Conservation (phyloP, 1,140 invertebrate genomes). For the Drosophila melanogaster region DNA sequence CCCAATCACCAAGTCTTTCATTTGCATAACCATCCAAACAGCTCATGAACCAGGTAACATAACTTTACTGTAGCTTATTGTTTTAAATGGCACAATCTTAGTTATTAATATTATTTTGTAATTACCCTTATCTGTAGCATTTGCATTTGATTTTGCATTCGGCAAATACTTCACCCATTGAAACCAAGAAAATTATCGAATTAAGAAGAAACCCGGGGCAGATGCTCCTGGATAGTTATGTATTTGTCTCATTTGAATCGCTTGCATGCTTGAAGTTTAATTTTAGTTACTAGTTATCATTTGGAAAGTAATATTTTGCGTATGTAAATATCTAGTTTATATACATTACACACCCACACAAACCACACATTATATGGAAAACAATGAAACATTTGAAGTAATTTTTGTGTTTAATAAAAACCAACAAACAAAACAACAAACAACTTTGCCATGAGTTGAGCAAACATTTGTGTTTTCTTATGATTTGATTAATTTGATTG, state of each 20-base stretch:
- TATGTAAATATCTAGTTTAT: conserved; percentile 77
- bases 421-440: conserved; percentile 49
- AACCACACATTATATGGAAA: conserved; percentile 58
- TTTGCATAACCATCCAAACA: conserved; percentile 26
- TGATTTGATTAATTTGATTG: conserved; percentile 45
- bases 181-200: conserved; percentile 21
- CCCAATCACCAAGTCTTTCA: not conserved
- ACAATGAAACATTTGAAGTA: conserved; percentile 68
- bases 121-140: conserved; percentile 69
- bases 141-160: conserved; percentile 75
- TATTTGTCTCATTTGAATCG: conserved; percentile 62
- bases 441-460: conserved; percentile 66
- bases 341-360: conserved; percentile 52
- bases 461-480: conserved; percentile 75
- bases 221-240: conserved; percentile 35
- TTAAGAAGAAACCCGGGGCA: conserved; percentile 18
- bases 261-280: conserved; percentile 73
- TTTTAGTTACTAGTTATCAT: conserved; percentile 72
- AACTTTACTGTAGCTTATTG: conserved; percentile 46
- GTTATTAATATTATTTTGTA: conserved; percentile 64
- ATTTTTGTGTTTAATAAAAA: conserved; percentile 81
- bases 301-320: conserved; percentile 75
- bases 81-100: conserved; percentile 46
- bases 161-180: conserved; percentile 40
- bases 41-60: conserved; percentile 44